These are phyloP conservation scores for Zonitis immaculata DNA, from an alignment of 2,888 invertebrate species.

Conservation along the genomic window DNA sequence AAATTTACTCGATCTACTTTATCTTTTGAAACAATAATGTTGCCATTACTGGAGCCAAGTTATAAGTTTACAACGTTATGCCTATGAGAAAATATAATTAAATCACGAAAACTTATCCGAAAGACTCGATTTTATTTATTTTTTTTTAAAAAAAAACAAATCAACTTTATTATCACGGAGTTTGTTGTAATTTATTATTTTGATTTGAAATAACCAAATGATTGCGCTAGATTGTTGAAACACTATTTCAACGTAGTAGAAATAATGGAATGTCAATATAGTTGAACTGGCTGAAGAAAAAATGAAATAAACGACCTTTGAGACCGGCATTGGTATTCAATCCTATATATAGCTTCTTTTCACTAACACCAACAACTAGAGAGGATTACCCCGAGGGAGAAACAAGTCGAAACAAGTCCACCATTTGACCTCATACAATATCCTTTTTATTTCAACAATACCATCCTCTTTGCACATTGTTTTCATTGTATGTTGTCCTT, in stretches of 20 bases:
- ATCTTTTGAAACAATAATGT: conserved; percentile 34
- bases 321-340: conserved; percentile 29
- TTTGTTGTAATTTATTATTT: no score
- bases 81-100: conserved; percentile 26
- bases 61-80: conserved; percentile 32
- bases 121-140: conserved; percentile 1
- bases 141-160: no score
- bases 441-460: conserved; percentile 25
- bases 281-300: conserved; percentile 17
- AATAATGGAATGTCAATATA: conserved; percentile 29
- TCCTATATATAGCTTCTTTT: conserved; percentile 19
- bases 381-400: conserved; percentile 22
- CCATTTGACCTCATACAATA: conserved; percentile 22
- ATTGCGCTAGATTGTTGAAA: conserved; percentile 3
- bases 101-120: conserved; percentile 10
- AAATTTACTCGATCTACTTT: conserved; percentile 30
- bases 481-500: conserved; percentile 22
- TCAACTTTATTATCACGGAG: no score
- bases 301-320: conserved; percentile 28
- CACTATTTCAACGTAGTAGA: conserved; percentile 8
- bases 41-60: conserved; percentile 34
- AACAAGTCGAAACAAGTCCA: conserved; percentile 26
- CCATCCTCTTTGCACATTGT: conserved; percentile 9
- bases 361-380: conserved; percentile 18
- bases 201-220: no score